phyloP scores from a whole-genome alignment of 2,113 vertebrate genomes.

The Lepisosteus oculatus region DNA sequence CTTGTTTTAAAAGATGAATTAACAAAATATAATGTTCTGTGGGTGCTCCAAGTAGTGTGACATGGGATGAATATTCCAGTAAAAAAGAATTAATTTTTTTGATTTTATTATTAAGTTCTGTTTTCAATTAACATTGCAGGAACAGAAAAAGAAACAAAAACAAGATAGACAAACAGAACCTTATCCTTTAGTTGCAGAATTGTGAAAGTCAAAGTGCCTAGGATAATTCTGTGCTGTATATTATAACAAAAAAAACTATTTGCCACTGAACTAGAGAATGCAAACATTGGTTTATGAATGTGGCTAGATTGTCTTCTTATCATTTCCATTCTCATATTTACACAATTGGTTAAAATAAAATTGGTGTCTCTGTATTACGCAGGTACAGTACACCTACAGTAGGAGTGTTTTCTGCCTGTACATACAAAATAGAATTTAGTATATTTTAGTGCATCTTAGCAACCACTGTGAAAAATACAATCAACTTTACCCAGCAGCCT shows the following conservation, averaged over 20 bases:
- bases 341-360: slow-evolving; percentile 45
- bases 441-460: not conserved
- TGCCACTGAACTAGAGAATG: slow-evolving; percentile 32
- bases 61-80: not conserved
- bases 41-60: too few species aligned
- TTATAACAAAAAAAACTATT: slow-evolving; percentile 50
- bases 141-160: slow-evolving; percentile 67
- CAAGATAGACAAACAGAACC: slow-evolving; percentile 53
- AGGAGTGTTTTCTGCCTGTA: slow-evolving; percentile 10
- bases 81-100: slow-evolving; percentile 47
- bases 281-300: slow-evolving; percentile 39
- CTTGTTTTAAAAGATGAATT: too few species aligned
- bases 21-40: too few species aligned
- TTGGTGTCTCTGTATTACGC: slow-evolving; percentile 4
- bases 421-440: not conserved
- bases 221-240: slow-evolving; percentile 70
- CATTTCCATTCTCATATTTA: slow-evolving; percentile 54
- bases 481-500: not conserved
- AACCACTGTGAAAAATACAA: slow-evolving; percentile 9
- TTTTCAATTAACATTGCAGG: slow-evolving; percentile 71
- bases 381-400: not conserved
- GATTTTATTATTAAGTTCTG: slow-evolving; percentile 66
- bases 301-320: slow-evolving; percentile 69
- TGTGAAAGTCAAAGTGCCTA: slow-evolving; percentile 63
- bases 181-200: slow-evolving; percentile 45